phyloP scores from a whole-genome alignment of 2,888 invertebrate species.

The Conistra vaccinii region DNA sequence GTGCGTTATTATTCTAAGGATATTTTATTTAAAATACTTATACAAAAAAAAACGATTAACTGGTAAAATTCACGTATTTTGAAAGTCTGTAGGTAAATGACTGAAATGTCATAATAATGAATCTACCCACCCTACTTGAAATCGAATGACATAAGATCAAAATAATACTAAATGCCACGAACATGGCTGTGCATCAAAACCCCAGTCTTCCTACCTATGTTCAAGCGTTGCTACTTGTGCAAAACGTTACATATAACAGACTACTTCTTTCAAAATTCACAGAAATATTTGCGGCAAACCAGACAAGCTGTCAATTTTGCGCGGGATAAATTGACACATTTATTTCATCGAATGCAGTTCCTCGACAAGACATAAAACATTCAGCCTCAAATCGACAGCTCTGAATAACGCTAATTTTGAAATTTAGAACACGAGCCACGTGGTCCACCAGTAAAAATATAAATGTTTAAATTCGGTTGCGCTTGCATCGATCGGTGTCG shows the following conservation, averaged over 20 bases:
- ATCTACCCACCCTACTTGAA: background rate
- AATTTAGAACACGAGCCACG: constrained; percentile 45
- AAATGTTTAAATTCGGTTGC: constrained; percentile 66
- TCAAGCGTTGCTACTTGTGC: background rate
- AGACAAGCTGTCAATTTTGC: constrained; percentile 15
- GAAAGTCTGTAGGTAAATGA: background rate
- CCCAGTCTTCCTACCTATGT: background rate
- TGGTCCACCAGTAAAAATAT: constrained; percentile 56
- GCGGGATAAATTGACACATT: constrained; percentile 12
- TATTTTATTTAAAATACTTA: too few relatives aligned
- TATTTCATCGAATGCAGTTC: constrained; percentile 22
- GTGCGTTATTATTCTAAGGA: too few relatives aligned
- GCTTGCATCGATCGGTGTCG: constrained; percentile 62
- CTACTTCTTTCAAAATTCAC: background rate
- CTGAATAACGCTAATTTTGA: constrained; percentile 33
- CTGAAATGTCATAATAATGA: background rate
- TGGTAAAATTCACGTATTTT: background rate
- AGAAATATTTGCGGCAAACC: constrained; percentile 11
- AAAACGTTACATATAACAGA: background rate
- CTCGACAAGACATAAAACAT: constrained; percentile 26
- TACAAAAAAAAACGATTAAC: too few relatives aligned
- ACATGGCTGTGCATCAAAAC: background rate
- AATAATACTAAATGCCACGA: background rate
- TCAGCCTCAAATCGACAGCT: constrained; percentile 21
- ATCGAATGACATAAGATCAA: too few relatives aligned